These are phyloP conservation scores for Trichopoda pennipes DNA, from an alignment of 2,888 invertebrate species.

Conservation along the genomic window DNA sequence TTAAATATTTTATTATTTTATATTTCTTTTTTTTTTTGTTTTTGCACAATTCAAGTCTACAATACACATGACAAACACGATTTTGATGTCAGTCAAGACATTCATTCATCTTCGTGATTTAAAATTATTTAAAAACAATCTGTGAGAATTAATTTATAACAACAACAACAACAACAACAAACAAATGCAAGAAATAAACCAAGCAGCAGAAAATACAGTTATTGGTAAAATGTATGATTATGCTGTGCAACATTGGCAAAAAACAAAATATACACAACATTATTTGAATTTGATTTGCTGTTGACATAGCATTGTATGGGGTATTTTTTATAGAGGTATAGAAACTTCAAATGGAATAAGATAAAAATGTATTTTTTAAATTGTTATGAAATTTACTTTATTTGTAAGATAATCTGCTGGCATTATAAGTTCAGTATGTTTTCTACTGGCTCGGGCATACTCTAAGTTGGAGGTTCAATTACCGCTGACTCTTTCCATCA, in stretches of 20 bases:
- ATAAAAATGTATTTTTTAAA: too few species aligned
- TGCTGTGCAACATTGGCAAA: background rate
- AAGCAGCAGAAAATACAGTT: slow-evolving; percentile 30
- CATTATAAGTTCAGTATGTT: too few species aligned
- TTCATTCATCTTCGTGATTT: slow-evolving; percentile 55
- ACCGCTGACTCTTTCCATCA: too few species aligned
- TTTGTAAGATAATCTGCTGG: too few species aligned
- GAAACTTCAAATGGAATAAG: too few species aligned
- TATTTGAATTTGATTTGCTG: slow-evolving; percentile 18
- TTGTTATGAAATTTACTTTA: too few species aligned
- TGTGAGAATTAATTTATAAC: slow-evolving; percentile 52
- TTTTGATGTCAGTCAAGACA: slow-evolving; percentile 54
- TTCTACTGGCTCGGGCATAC: too few species aligned
- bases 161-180: too few species aligned
- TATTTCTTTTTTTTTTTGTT: slow-evolving; percentile 15
- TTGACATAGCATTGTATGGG: background rate
- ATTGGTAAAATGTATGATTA: slow-evolving; percentile 31
- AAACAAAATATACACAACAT: slow-evolving; percentile 34
- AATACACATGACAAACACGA: slow-evolving; percentile 56
- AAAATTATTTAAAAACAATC: slow-evolving; percentile 28
- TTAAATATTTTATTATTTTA: slow-evolving; percentile 32
- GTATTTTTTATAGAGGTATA: too few species aligned
- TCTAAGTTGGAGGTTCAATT: too few species aligned
- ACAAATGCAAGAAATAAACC: too few species aligned
- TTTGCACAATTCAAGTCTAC: slow-evolving; percentile 37